A percentile compares a stretch with the other conserved stretches of the same genome.
Conservation (phyloP, 2,113 vertebrate genomes). For the Daphoenositta chrysoptera region DNA sequence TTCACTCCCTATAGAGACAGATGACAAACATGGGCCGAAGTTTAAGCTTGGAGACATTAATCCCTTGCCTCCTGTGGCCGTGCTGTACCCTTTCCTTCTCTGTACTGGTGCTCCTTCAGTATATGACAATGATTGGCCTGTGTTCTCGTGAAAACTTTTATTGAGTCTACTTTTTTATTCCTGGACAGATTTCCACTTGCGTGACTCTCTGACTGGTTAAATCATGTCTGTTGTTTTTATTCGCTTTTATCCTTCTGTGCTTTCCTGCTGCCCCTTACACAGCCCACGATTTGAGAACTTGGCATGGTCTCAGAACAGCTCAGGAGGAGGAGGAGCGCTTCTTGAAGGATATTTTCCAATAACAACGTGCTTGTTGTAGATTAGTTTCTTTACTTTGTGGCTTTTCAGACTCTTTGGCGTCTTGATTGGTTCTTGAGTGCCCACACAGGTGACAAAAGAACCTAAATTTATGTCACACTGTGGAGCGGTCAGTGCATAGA, state of each 20-base stretch:
- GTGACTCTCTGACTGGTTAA: background rate
- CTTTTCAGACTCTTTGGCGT: background rate
- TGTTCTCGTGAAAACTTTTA: background rate
- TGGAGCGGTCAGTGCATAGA: background rate
- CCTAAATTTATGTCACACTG: background rate
- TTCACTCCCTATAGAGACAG: background rate
- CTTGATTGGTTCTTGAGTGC: background rate
- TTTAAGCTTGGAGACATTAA: background rate
- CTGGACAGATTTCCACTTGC: background rate
- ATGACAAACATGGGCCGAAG: background rate
- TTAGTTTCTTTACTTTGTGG: background rate
- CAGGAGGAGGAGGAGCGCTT: background rate
- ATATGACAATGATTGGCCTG: background rate
- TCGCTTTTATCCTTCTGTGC: background rate
- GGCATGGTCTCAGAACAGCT: background rate
- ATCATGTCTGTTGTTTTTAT: background rate
- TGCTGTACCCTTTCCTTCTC: background rate
- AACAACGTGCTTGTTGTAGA: background rate
- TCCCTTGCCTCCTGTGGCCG: rapidly evolving
- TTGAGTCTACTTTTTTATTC: background rate
- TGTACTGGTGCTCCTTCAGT: background rate
- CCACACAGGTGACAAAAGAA: background rate
- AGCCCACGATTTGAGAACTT: background rate
- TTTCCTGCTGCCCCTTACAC: background rate
- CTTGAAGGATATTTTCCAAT: constrained; percentile 10